Conservation (phyloP, 2,888 invertebrate species). For the Andricus curvator region DNA sequence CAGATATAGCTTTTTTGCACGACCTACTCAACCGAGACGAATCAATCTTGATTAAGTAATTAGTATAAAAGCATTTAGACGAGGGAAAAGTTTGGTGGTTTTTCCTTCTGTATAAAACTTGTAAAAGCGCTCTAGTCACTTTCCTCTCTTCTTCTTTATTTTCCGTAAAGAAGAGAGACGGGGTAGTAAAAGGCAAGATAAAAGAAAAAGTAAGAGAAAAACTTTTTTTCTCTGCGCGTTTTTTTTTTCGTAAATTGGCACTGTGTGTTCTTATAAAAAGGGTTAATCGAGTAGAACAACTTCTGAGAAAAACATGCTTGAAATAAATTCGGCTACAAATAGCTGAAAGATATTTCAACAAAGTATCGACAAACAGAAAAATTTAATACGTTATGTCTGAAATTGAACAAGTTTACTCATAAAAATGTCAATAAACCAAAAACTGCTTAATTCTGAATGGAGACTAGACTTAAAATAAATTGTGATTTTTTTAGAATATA, state of each 20-base stretch:
- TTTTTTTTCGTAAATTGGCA: background rate
- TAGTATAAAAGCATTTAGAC: background rate
- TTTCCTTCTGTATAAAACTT: conserved; percentile 23
- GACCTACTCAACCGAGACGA: background rate
- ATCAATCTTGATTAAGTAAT: background rate
- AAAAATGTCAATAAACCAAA: background rate
- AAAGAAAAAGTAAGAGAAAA: conserved; percentile 8
- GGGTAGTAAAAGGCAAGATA: background rate
- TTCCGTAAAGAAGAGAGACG: conserved; percentile 13
- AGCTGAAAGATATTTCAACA: background rate
- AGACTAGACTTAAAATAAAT: conserved; percentile 12
- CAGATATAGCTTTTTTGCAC: background rate
- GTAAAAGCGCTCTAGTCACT: background rate
- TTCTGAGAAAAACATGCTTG: background rate
- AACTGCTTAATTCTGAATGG: conserved; percentile 1
- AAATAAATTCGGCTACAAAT: background rate
- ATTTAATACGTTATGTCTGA: background rate
- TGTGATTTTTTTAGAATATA: conserved; percentile 26
- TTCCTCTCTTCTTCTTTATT: conserved; percentile 23
- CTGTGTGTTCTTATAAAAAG: background rate
- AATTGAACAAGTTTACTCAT: background rate
- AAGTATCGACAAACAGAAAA: background rate
- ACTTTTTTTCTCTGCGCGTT: background rate
- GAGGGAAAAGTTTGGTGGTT: background rate
- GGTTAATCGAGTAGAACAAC: background rate